Base-by-base conservation (phyloP, 2,797 vertebrate species). In the Microhierax caerulescens region DNA sequence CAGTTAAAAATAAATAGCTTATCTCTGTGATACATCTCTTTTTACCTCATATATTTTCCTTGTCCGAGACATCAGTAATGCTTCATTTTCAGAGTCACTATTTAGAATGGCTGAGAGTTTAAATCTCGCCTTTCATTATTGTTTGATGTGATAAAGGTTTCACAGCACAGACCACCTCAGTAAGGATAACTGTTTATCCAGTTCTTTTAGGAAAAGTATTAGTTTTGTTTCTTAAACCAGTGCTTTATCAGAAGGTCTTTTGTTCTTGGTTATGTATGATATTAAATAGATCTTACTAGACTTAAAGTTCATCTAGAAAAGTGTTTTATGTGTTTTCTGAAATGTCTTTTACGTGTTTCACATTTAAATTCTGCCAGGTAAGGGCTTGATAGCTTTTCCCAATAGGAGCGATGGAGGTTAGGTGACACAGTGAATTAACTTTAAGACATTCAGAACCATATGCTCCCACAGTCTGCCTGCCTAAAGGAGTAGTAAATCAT, bases 251-350 rank as follows among this genome's bases (percentile, higher is more conserved):
- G 53, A 90, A 96, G 12, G 9, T 23, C 43, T 72, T 95, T 90
- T 87, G 32, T 91, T 96, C 93, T 94, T 85, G 39, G 89, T 50
- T 92, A 59, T 7, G 81, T 32, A 80, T 0, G 12, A 16, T 87
- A 85, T 93, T 95, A 95, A 96, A 88, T 22, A 93, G 67, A 91
- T 90, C 86, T 95, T 95, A 78, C 2, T 17, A 85, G 32, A 45
- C 69, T 94, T 97, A 96, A 97, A 97, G 67, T 95, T 96, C 81
- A 97, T 88, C 27, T 81, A 12, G n/a, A 94, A 95, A 96, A 80
- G 25, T 20, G 95, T 88, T 97, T 95, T 93, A 85, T 88, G 59
- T 84, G 27, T 95, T 95, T 96, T 84, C 51, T 87, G 76, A 96
- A 97, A 94, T 96, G 77, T 73, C 65, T 88, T 95, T 96, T 97